Evolutionary conservation across 2,797 vertebrate species (phyloP), one percentile per base, ranked within the genome.

Genomic region (Siniperca scherzeri): DNA sequence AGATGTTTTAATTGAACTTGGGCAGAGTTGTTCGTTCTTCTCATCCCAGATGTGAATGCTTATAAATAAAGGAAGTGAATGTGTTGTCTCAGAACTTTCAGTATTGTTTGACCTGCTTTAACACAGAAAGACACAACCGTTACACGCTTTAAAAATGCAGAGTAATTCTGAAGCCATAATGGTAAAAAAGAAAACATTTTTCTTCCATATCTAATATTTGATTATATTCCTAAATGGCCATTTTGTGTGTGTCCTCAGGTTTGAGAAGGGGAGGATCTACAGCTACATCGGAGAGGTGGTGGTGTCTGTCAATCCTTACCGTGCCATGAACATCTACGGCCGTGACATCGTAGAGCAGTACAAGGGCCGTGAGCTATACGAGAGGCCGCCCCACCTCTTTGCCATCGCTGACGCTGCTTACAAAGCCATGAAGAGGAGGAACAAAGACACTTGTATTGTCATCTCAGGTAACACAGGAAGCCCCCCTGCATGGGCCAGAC

Each of bases 341-440:
- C 96, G 96, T 4, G 98, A 99, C 87, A 95, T 81, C 3, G 91
- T 99, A 0, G 98, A 99, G 89, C 98, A 98, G 91, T 99, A 99
- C 92, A 98, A 96, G 87, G 98, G 98, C 1, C 94, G 98, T 2
- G 99, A 99, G 89, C 89, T 99, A 68, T 99, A 99, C 0, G 98
- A 99, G 94, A 95, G 98, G 62, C 98, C 98, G 0, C 99, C 99
- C 0, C 99, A 99, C 90, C 98, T 99, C 33, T 99, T 99, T 0
- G 97, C 99, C 79, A 98, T 99, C 17, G 99, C 98, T 0, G 98
- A 99, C 10, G 98, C 99, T 0, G 98, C 99, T 0, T 99, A 99
- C 94, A 99, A 99, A 91, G 99, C 99, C 48, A 99, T 99, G 99
- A 99, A 99, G 95, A 97, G 99, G 81, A 92, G 98, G 60, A 98